These are phyloP conservation scores for Hylyphantes graminicola DNA, from an alignment of 1,140 invertebrate genomes.

Conservation along the genomic window DNA sequence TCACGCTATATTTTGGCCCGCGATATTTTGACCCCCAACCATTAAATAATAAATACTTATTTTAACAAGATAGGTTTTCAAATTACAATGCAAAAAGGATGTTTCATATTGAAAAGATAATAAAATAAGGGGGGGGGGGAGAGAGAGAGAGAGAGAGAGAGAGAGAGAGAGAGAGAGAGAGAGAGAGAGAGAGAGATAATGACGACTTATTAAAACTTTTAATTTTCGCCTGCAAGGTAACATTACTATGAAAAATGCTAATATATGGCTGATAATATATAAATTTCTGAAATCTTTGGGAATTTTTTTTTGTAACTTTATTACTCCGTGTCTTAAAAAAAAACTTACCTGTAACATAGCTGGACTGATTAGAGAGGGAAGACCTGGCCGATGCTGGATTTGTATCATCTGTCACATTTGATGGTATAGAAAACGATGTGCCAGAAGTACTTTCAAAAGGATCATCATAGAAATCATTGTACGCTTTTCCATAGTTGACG, in stretches of 20 bases:
- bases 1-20: too few relatives aligned
- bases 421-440: not conserved
- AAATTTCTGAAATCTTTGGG: not conserved
- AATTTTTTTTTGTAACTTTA: not conserved
- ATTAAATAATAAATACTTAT: too few relatives aligned
- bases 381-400: conserved; percentile 21
- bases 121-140: too few relatives aligned
- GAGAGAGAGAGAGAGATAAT: too few relatives aligned
- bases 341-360: conserved; percentile 44
- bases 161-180: too few relatives aligned
- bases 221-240: not conserved
- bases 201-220: not conserved
- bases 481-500: too few relatives aligned
- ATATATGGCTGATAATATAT: not conserved
- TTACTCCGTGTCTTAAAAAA: not conserved
- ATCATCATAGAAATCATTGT: not conserved
- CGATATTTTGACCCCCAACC: too few relatives aligned
- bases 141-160: too few relatives aligned
- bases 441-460: conserved; percentile 8
- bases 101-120: not conserved
- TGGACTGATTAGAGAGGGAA: conserved; percentile 49
- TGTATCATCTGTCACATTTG: not conserved
- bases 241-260: not conserved
- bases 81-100: not conserved
- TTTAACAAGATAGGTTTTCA: too few relatives aligned